These are phyloP conservation scores for Kryphioiulus occultus DNA, from an alignment of 2,888 invertebrate genomes.

Conservation along the genomic window DNA sequence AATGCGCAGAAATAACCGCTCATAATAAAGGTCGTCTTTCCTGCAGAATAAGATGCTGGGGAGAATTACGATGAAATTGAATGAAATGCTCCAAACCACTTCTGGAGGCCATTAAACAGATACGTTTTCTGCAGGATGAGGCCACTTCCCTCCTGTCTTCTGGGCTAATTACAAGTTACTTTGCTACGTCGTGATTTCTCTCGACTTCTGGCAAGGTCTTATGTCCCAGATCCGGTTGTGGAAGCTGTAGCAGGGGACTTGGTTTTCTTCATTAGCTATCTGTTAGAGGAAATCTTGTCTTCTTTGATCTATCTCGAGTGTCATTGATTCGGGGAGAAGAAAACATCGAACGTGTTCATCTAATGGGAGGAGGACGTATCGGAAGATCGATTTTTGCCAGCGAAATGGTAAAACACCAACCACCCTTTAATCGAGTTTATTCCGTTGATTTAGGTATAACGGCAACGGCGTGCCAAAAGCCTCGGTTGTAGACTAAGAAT, in stretches of 20 bases:
- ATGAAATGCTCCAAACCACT: background rate
- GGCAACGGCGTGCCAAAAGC: background rate
- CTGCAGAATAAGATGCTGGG: background rate
- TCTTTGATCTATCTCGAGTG: slow-evolving; percentile 36
- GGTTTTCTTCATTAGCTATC: slow-evolving; percentile 32
- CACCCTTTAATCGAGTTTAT: slow-evolving; percentile 32
- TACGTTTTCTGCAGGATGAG: background rate
- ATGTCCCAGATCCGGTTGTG: background rate
- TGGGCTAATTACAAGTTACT: background rate
- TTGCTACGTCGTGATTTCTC: background rate
- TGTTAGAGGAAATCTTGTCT: slow-evolving; percentile 39
- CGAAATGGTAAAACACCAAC: slow-evolving; percentile 39
- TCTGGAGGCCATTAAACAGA: background rate
- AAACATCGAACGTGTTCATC: slow-evolving; percentile 7
- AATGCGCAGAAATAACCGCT: too few relatives aligned
- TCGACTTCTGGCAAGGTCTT: background rate
- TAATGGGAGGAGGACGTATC: slow-evolving; percentile 21
- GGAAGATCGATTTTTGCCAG: slow-evolving; percentile 31
- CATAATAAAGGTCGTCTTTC: too few relatives aligned
- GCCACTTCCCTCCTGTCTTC: background rate
- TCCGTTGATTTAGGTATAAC: slow-evolving; percentile 9
- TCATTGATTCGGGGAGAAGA: slow-evolving; percentile 14
- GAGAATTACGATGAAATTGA: background rate
- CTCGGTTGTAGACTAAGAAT: background rate
- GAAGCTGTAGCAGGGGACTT: background rate